A percentile compares a stretch with the other conserved stretches of the same genome.
These are phyloP conservation scores for Promerops cafer DNA, from an alignment of 2,113 vertebrate species.

Conservation along the genomic window DNA sequence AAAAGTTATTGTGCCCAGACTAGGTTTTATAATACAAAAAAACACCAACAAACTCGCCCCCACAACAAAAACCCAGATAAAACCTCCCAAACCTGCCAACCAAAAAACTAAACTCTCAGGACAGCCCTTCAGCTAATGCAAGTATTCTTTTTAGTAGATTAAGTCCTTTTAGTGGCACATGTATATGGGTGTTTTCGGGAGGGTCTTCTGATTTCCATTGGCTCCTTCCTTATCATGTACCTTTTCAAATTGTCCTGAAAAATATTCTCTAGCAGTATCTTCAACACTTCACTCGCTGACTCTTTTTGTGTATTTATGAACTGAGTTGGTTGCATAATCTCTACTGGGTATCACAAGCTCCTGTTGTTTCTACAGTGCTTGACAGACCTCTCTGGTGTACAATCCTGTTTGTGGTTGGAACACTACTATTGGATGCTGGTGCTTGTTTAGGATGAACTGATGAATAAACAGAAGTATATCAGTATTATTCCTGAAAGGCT, in stretches of 20 bases:
- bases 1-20: neutral
- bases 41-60: fast-evolving
- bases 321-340: neutral
- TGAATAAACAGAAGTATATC: neutral
- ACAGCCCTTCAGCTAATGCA: neutral
- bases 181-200: neutral
- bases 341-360: neutral
- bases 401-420: neutral
- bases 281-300: neutral
- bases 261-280: neutral
- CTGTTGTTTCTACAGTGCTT: neutral
- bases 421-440: neutral
- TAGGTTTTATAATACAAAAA: neutral
- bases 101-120: neutral
- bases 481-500: slow-evolving; percentile 36
- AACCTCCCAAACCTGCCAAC: neutral
- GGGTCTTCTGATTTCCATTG: neutral
- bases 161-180: neutral
- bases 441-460: neutral
- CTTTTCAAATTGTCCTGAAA: neutral
- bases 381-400: neutral
- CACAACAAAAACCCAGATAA: neutral
- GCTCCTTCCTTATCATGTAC: neutral
- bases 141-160: neutral
- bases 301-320: neutral